These are phyloP conservation scores for Herminia tarsipennalis DNA, from an alignment of 2,888 invertebrate species.

Conservation along the genomic window DNA sequence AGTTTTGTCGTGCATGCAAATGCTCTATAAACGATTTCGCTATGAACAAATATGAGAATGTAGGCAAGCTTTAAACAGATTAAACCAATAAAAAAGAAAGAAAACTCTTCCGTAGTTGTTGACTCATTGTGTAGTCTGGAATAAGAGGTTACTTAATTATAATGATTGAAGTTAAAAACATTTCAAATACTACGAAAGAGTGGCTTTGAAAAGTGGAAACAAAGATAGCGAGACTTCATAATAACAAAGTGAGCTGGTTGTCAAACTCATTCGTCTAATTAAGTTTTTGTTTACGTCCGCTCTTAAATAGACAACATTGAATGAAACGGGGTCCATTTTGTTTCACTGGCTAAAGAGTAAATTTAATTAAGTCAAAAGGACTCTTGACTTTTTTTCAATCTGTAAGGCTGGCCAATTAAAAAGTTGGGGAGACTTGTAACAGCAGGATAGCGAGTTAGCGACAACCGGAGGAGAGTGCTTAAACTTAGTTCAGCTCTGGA, in stretches of 20 bases:
- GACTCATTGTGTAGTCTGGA: too few relatives aligned
- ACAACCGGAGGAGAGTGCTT: conserved; percentile 67
- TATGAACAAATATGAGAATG: too few relatives aligned
- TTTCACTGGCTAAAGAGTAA: conserved; percentile 68
- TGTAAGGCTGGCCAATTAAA: conserved; percentile 77
- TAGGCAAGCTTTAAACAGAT: too few relatives aligned
- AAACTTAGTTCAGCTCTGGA: conserved; percentile 53
- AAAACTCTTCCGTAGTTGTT: too few relatives aligned
- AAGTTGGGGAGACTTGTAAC: conserved; percentile 70
- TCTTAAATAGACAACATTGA: conserved; percentile 55
- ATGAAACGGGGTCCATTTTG: conserved; percentile 60
- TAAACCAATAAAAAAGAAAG: too few relatives aligned
- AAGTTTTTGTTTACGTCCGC: conserved; percentile 51
- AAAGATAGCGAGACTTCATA: conserved; percentile 18
- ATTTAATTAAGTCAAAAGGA: conserved; percentile 77
- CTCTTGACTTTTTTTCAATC: conserved; percentile 74
- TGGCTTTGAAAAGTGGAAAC: conserved; percentile 16
- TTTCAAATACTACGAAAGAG: conserved; percentile 4
- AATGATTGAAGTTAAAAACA: conserved; percentile 19
- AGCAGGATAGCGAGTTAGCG: conserved; percentile 50
- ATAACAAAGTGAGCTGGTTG: conserved; percentile 35
- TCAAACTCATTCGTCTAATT: conserved; percentile 57
- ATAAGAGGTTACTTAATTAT: conserved; percentile 1
- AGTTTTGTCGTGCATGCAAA: too few relatives aligned
- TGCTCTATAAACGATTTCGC: too few relatives aligned